Percentiles rank a stretch among this genome's conserved stretches.
These are phyloP conservation scores for Asteroscopus sphinx DNA, from an alignment of 2,888 invertebrate genomes.

Conservation along the genomic window DNA sequence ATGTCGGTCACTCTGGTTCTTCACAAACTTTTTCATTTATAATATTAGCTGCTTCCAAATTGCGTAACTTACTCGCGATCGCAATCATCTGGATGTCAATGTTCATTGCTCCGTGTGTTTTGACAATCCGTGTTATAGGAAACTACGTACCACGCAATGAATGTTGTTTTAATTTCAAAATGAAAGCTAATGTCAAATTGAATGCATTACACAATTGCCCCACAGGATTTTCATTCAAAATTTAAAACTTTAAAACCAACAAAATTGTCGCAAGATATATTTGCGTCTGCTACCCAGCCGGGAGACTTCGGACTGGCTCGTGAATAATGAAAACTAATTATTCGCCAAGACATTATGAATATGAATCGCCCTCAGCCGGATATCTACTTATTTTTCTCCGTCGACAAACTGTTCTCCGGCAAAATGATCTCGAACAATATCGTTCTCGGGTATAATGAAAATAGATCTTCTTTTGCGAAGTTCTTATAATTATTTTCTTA, in stretches of 20 bases:
- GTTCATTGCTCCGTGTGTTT: no score
- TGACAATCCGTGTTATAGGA: no score
- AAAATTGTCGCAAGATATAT: slow-evolving; percentile 29
- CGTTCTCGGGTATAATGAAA: slow-evolving; percentile 63
- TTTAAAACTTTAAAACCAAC: slow-evolving; percentile 21
- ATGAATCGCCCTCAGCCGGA: slow-evolving; percentile 66
- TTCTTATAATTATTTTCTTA: slow-evolving; percentile 50
- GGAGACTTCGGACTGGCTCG: slow-evolving; percentile 26
- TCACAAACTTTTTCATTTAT: no score
- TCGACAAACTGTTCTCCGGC: slow-evolving; percentile 58
- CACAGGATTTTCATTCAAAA: slow-evolving; percentile 29
- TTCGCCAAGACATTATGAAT: slow-evolving; percentile 73
- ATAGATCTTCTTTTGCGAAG: slow-evolving; percentile 60
- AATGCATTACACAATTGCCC: no score
- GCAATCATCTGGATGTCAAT: no score
- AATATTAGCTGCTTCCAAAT: no score
- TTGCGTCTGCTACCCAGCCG: slow-evolving; percentile 19
- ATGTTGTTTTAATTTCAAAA: no score
- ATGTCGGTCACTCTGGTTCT: no score
- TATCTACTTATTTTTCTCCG: slow-evolving; percentile 68
- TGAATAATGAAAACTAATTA: slow-evolving; percentile 78
- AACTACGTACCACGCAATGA: no score
- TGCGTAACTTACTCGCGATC: no score
- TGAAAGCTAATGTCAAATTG: no score
- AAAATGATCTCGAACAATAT: slow-evolving; percentile 67